Conservation (phyloP, 2,797 vertebrate species). For the Perdix hodgsoniae region DNA sequence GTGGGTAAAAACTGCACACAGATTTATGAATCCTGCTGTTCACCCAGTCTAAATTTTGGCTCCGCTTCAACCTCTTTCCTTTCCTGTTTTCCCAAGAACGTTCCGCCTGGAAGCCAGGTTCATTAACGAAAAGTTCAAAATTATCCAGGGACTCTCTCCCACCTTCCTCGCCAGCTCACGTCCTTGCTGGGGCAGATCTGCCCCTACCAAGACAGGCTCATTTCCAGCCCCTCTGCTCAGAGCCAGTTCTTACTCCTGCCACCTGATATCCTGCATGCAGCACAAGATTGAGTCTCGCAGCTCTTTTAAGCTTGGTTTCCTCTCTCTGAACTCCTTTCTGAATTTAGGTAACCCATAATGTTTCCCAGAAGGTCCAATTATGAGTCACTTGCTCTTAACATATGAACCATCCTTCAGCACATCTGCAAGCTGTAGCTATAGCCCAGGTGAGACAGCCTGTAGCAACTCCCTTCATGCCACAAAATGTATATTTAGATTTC, state of each 20-base stretch:
- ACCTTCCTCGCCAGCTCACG: background rate
- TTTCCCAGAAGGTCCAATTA: slow-evolving; percentile 60
- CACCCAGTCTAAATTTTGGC: slow-evolving; percentile 34
- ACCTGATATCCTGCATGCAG: slow-evolving; percentile 32
- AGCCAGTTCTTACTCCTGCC: slow-evolving; percentile 4
- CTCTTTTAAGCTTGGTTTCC: slow-evolving; percentile 41
- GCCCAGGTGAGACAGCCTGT: slow-evolving; percentile 40
- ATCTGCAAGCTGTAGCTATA: slow-evolving; percentile 21
- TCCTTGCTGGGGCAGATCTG: background rate
- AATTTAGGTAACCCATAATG: slow-evolving; percentile 50
- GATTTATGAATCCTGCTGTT: slow-evolving; percentile 55
- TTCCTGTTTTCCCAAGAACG: slow-evolving; percentile 59
- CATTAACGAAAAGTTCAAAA: slow-evolving; percentile 42
- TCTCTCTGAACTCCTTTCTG: slow-evolving; percentile 22
- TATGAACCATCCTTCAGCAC: slow-evolving; percentile 8
- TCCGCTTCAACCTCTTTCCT: slow-evolving; percentile 30
- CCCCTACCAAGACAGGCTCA: background rate
- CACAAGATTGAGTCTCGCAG: background rate
- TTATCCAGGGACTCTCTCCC: slow-evolving; percentile 4
- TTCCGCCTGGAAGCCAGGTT: slow-evolving; percentile 31
- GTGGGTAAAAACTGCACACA: background rate
- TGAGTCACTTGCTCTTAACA: slow-evolving; percentile 29
- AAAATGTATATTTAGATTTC: background rate
- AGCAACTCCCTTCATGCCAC: background rate
- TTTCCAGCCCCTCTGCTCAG: background rate